Conservation (phyloP, 2,888 invertebrate genomes). For the Cheilosia vulpina region DNA sequence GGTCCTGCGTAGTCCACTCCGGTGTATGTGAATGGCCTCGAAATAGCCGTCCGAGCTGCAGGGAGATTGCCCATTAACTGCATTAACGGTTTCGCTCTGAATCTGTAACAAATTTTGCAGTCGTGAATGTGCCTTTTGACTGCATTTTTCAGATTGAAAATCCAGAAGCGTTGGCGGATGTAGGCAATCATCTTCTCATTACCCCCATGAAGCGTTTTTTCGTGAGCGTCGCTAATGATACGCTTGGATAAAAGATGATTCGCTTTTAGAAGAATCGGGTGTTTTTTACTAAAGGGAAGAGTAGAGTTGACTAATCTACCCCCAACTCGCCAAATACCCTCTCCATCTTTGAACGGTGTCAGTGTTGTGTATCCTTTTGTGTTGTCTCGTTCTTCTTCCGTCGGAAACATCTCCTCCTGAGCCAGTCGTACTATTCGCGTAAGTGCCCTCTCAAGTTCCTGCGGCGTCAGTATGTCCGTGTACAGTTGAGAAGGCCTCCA, state of each 20-base stretch:
- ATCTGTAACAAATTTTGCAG: slow-evolving; percentile 7
- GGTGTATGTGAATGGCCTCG: neutral
- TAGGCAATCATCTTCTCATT: neutral
- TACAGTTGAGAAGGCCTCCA: neutral
- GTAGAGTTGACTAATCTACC: neutral
- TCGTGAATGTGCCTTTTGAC: slow-evolving; percentile 3
- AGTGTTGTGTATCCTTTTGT: neutral
- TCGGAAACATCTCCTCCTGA: neutral
- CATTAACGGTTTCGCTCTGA: neutral
- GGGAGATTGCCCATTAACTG: slow-evolving; percentile 76
- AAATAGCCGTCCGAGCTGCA: neutral
- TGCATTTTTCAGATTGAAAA: neutral
- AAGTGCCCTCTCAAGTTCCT: neutral
- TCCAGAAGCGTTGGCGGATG: neutral
- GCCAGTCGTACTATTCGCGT: neutral
- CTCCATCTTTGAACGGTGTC: neutral
- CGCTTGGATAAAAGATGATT: neutral
- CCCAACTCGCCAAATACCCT: neutral
- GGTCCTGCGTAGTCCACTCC: neutral
- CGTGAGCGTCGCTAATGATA: neutral
- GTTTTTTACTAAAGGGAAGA: neutral
- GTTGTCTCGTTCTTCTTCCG: neutral
- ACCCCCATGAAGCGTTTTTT: neutral
- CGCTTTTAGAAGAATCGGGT: neutral
- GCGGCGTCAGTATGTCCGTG: neutral